Percentiles rank a stretch among this genome's conserved stretches.
Conservation (phyloP, 1,140 invertebrate genomes). For the Sycophila sp. region DNA sequence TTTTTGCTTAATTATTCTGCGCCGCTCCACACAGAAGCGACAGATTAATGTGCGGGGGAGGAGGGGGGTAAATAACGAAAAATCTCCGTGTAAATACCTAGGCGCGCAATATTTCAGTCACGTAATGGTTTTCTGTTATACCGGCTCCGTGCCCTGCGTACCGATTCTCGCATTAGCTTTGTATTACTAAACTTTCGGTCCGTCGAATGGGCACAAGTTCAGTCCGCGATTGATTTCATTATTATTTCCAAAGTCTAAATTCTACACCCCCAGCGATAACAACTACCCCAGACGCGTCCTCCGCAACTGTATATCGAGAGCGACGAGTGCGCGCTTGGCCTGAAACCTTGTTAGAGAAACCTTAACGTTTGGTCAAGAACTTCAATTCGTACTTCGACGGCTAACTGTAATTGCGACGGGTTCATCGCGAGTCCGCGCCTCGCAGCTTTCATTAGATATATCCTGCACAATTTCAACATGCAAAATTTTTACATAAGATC, state of each 20-base stretch:
- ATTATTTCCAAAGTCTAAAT: too few relatives aligned
- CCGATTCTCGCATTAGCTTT: conserved; percentile 17
- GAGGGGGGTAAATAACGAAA: not conserved
- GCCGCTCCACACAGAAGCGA: not conserved
- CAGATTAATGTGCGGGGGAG: too few relatives aligned
- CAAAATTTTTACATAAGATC: not conserved
- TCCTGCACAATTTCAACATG: not conserved
- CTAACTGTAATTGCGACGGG: too few relatives aligned
- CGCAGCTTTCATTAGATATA: too few relatives aligned
- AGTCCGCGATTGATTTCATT: too few relatives aligned
- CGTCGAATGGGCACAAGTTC: conserved; percentile 13
- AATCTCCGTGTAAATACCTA: conserved; percentile 26
- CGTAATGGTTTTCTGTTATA: conserved; percentile 30
- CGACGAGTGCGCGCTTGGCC: conserved; percentile 14
- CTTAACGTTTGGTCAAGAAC: conserved; percentile 9
- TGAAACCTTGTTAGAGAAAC: conserved; percentile 27
- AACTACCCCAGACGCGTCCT: too few relatives aligned
- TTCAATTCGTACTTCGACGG: not conserved
- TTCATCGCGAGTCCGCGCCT: too few relatives aligned
- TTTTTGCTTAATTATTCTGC: not conserved
- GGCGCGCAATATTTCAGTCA: conserved; percentile 34
- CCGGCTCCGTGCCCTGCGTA: too few relatives aligned
- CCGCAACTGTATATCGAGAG: not conserved
- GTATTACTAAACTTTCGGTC: conserved; percentile 10
- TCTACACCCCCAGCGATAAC: too few relatives aligned